Evolutionary conservation across 2,113 vertebrate species (phyloP), one percentile per base, ranked within the genome.

Genomic region (Lasiurus borealis): DNA sequence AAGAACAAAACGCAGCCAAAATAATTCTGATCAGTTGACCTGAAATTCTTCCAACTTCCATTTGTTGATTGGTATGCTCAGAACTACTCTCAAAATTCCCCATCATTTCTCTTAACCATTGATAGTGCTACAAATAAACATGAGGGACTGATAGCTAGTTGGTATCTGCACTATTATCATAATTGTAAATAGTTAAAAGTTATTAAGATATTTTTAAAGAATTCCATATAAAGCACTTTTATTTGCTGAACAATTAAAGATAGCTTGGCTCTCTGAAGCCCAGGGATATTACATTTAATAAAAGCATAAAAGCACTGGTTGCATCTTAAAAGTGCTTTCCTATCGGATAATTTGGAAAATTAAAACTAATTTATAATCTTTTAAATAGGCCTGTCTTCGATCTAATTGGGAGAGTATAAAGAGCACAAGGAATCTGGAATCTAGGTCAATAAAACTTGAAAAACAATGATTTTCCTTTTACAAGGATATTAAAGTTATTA

Each of bases 171-270:
- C 15, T 54, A 46, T 62, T 93, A 80, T 40, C 81, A 57, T 64
- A 84, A 80, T 10, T 93, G 36, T 34, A 95, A 96, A 92, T 59
- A 90, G 34, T 52, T 59, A 54, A 81, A 84, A 89, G 31, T 76
- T 88, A 90, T 77, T 95, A 93, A 90, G 90, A 92, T 86, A 88
- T 52, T 93, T n/a, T 87, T 50, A 89, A 62, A 90, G 27, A 66
- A 54, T 57, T 18, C 50, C 76, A 92, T 31, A 76, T 21, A 54
- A 92, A 92, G 31, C 46, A 93, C 71, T 93, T 76, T 81, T 82
- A 94, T 92, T 90, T 94, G 66, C 68, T 66, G 34, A 95, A 92
- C 46, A 71, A 95, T 85, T 97, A 97, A 85, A 85, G 27, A 82
- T 46, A 76, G 8, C 16, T 90, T 78, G 8, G n/a, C 7, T 88